phyloP scores from a whole-genome alignment of 2,113 vertebrate genomes.

The Protobothrops flavoviridis region DNA sequence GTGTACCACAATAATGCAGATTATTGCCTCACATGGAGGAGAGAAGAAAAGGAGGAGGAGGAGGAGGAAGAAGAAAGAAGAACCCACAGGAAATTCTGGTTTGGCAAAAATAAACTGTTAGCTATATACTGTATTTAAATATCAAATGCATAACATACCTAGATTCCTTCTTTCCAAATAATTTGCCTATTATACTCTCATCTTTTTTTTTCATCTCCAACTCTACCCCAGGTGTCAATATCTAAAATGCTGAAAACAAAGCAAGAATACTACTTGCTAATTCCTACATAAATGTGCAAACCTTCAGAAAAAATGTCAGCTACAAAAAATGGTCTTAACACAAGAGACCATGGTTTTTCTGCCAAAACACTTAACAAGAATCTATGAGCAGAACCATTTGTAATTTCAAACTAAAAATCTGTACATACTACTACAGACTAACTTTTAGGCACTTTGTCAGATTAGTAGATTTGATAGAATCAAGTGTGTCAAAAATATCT shows the following conservation, averaged over 20 bases:
- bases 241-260: neutral
- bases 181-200: neutral
- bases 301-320: neutral
- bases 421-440: neutral
- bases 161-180: neutral
- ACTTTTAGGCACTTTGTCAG: neutral
- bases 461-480: neutral
- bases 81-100: neutral
- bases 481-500: neutral
- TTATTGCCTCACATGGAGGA: conserved; percentile 7
- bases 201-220: neutral
- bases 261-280: neutral
- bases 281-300: neutral
- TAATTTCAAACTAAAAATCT: neutral
- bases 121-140: conserved; percentile 18
- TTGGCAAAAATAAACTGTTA: conserved; percentile 33
- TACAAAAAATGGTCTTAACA: neutral
- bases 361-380: neutral
- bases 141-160: neutral
- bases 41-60: neutral
- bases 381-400: neutral
- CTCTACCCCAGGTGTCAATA: neutral
- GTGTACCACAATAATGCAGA: neutral
- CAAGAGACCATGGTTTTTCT: neutral
- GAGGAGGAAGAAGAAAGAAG: conserved; percentile 9